A percentile compares a stretch with the other conserved stretches of the same genome.
Conservation (phyloP, 2,797 vertebrate species). For the Arrhamphus sclerolepis region DNA sequence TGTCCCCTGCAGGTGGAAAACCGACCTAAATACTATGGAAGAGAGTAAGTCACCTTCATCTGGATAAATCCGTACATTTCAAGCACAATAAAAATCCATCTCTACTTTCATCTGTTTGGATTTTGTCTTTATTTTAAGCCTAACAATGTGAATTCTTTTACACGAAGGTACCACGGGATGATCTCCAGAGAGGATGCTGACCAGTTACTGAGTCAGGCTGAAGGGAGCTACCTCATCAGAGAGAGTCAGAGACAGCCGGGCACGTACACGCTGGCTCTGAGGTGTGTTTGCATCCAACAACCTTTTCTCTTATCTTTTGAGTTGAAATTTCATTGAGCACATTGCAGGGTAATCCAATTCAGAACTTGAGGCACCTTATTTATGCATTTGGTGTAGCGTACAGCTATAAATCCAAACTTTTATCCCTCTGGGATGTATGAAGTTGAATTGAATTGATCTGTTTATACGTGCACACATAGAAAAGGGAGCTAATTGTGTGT, state of each 20-base stretch:
- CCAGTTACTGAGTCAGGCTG: constrained; percentile 92
- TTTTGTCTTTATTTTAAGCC: not conserved
- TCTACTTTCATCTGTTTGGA: no score
- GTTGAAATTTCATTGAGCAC: no score
- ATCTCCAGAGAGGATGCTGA: constrained; percentile 97
- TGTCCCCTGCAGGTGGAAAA: constrained; percentile 88
- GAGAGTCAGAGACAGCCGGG: constrained; percentile 98
- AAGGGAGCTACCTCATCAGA: constrained; percentile 98
- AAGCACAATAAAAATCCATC: no score
- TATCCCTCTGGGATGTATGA: no score
- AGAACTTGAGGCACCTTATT: no score
- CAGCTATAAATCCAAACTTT: no score
- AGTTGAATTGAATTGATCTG: no score
- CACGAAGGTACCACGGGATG: constrained; percentile 93
- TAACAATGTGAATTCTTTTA: constrained; percentile 5
- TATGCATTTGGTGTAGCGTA: no score
- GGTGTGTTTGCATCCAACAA: constrained; percentile 73
- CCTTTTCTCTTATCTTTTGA: no score
- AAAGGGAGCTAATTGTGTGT: no score
- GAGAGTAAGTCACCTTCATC: constrained; percentile 90
- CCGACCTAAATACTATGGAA: constrained; percentile 97
- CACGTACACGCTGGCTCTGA: constrained; percentile 96
- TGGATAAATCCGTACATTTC: not conserved
- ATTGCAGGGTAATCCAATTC: no score
- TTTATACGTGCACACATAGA: no score